These are phyloP conservation scores for pig (Sus scrofa) DNA, from an alignment of 2,113 vertebrate genomes.

Conservation along the genomic window T2T-Sscrofa CM000820.6:118994001-118994500, in stretches of 20 bases:
- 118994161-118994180: not conserved
- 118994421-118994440: no score
- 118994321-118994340: no score
- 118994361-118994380: no score
- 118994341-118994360: no score
- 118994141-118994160: conserved; percentile 15
- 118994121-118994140: conserved; percentile 59
- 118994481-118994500: conserved; percentile 28
- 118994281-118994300: no score
- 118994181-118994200: conserved; percentile 19
- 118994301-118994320: no score
- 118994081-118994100: conserved; percentile 83
- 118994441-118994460: no score
- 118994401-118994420: no score
- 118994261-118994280: no score
- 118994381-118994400: no score
- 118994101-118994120: conserved; percentile 47
- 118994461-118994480: conserved; percentile 18
- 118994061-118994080: conserved; percentile 70
- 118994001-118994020: conserved; percentile 32
- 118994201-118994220: not conserved
- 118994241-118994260: no score
- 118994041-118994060: conserved; percentile 73
- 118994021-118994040: conserved; percentile 57
- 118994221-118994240: no score